Evolutionary conservation across 2,797 vertebrate genomes (phyloP).

Genomic region (Botia almorhae): DNA sequence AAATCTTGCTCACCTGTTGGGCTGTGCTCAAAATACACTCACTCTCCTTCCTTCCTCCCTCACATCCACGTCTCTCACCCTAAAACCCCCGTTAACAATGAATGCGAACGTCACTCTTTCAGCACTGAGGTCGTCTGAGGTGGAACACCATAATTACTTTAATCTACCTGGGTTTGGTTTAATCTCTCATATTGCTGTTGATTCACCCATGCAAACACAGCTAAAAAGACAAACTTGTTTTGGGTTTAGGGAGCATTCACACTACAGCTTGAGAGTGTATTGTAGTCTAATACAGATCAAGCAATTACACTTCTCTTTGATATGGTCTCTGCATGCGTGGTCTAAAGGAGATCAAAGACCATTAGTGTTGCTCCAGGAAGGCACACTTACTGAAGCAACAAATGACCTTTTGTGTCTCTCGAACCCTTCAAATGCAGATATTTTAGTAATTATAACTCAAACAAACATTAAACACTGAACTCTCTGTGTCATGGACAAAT

Average conservation of each 20-base stretch:
- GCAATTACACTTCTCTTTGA: not conserved
- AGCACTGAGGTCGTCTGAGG: constrained; percentile 17
- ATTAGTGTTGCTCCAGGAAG: constrained; percentile 17
- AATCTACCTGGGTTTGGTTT: constrained; percentile 45
- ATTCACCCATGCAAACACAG: constrained; percentile 8
- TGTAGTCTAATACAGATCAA: too few species aligned
- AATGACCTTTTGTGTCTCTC: not conserved
- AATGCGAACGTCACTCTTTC: constrained; percentile 28
- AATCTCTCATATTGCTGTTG: constrained; percentile 36
- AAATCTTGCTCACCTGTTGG: constrained; percentile 51
- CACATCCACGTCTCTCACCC: not conserved
- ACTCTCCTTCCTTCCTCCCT: not conserved
- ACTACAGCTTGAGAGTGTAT: not conserved
- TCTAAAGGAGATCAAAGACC: not conserved
- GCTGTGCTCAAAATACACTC: constrained; percentile 15
- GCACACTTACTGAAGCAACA: constrained; percentile 2
- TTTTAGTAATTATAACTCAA: constrained; percentile 32
- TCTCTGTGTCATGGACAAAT: constrained; percentile 38
- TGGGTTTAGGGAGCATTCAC: too few species aligned
- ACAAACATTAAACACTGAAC: constrained; percentile 10
- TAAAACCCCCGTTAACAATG: constrained; percentile 9
- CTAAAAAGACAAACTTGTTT: too few species aligned
- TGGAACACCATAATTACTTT: constrained; percentile 31
- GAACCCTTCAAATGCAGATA: not conserved
- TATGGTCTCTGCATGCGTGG: not conserved